Conservation (phyloP, 2,888 invertebrate species). For the Leucophora obtusa region DNA sequence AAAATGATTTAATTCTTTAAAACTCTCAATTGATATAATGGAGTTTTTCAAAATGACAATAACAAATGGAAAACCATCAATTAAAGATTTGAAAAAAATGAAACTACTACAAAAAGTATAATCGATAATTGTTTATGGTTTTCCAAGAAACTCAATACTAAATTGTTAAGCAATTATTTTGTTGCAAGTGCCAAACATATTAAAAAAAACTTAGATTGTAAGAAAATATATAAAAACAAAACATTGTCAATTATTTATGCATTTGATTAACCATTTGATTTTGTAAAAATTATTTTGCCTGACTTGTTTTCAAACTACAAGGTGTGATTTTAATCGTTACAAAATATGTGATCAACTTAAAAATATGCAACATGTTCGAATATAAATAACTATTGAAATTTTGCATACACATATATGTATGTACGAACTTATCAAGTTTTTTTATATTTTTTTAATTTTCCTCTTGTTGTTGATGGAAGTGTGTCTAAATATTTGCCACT, state of each 20-base stretch:
- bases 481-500: slow-evolving; percentile 58
- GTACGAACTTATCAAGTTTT: slow-evolving; percentile 10
- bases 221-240: background rate
- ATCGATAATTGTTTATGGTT: slow-evolving; percentile 33
- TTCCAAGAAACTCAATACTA: slow-evolving; percentile 7
- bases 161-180: slow-evolving; percentile 46
- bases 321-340: slow-evolving; percentile 59
- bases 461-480: slow-evolving; percentile 48
- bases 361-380: slow-evolving; percentile 31
- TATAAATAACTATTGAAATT: slow-evolving; percentile 4
- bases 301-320: slow-evolving; percentile 46
- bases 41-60: slow-evolving; percentile 29
- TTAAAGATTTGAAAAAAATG: slow-evolving; percentile 21
- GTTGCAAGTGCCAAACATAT: background rate
- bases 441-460: slow-evolving; percentile 4
- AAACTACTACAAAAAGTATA: slow-evolving; percentile 23
- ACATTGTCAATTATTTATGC: slow-evolving; percentile 48
- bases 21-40: too few relatives aligned
- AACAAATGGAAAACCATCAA: slow-evolving; percentile 37
- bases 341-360: slow-evolving; percentile 43
- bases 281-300: slow-evolving; percentile 10
- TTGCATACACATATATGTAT: background rate
- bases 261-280: slow-evolving; percentile 52
- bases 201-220: background rate
- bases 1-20: too few relatives aligned